Evolutionary conservation across 2,113 vertebrate genomes (phyloP), one percentile per base, ranked within the genome.

Genomic region (Gobius niger): DNA sequence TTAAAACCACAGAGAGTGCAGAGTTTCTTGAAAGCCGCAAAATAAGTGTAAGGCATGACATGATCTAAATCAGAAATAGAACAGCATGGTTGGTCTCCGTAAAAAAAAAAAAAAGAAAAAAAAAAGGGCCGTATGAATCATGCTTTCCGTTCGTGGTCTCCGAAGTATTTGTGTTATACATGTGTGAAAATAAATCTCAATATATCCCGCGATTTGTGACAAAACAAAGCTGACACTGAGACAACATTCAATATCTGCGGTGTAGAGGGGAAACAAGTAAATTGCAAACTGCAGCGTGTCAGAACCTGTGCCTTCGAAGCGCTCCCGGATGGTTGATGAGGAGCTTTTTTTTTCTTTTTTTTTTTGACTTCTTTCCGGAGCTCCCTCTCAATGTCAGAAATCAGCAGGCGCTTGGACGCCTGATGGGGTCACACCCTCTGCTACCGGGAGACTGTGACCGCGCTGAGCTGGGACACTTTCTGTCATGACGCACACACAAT

Each of bases 341-440:
- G 85, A 75, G 76, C 76, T 89, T 57, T 57, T 57, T 12, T 13
- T 34, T 34, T 34, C 5, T 34, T 34, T 34, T 3, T 6, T 6
- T 46, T 46, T 46, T 87, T 88, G n/a, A n/a, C n/a, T n/a, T n/a
- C n/a, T n/a, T n/a, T n/a, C n/a, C 80, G 87, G 74, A 85, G 76
- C 71, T 84, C 68, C 70, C 73, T 86, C 81, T 86, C 81, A 76
- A 84, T 88, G 85, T 87, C 85, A 86, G 84, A 87, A 83, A 88
- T 87, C 88, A 89, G 74, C 81, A 87, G 86, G 76, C 80, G 72
- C 73, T 82, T 72, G 82, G 86, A 87, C 80, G 76, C 77, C 64
- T 89, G 89, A 90, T 90, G 81, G 79, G 87, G 88, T 91, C 85
- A 44, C 65, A 75, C 85, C 89, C 88, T 82, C 76, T 82, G 80